These are phyloP conservation scores for Microctenopoma steveboyesi DNA, from an alignment of 2,797 vertebrate species.

Conservation along the genomic window DNA sequence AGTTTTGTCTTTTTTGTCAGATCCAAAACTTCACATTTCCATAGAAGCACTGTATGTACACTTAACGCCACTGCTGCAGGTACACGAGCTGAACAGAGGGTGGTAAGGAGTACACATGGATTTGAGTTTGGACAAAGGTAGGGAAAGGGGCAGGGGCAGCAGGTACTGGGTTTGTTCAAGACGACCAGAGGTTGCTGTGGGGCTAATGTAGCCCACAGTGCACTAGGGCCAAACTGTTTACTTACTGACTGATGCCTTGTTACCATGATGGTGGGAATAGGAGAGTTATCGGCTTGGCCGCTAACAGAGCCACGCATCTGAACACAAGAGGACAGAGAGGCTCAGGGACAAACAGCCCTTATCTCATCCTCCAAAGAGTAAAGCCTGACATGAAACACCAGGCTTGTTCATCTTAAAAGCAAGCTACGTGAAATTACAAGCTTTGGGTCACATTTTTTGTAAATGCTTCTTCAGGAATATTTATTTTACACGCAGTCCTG, in stretches of 20 bases:
- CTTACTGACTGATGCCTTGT: conserved; percentile 85
- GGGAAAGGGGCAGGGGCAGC: conserved; percentile 37
- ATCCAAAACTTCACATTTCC: conserved; percentile 71
- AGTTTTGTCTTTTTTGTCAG: conserved; percentile 55
- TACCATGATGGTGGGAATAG: conserved; percentile 84
- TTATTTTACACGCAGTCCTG: conserved; percentile 25
- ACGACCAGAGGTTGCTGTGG: conserved; percentile 44
- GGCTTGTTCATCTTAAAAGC: conserved; percentile 4
- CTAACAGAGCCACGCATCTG: conserved; percentile 84
- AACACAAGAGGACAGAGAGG: conserved; percentile 85
- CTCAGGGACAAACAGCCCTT: conserved; percentile 69
- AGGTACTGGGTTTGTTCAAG: conserved; percentile 54
- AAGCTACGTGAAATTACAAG: conserved; percentile 12
- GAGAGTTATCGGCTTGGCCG: conserved; percentile 77
- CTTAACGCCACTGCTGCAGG: conserved; percentile 61
- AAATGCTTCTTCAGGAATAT: conserved; percentile 4
- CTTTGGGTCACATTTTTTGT: conserved; percentile 12
- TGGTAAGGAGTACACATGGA: conserved; percentile 56
- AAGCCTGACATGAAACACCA: conserved; percentile 29
- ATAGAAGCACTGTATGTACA: conserved; percentile 57
- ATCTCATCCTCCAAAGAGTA: conserved; percentile 32
- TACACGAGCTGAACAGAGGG: conserved; percentile 66
- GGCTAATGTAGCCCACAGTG: conserved; percentile 57
- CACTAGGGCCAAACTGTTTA: conserved; percentile 72
- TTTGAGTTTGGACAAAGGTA: conserved; percentile 49